Evolutionary conservation across 2,113 vertebrate genomes (phyloP), one percentile per base, ranked within the genome.

Genomic region (Burhinus oedicnemus): DNA sequence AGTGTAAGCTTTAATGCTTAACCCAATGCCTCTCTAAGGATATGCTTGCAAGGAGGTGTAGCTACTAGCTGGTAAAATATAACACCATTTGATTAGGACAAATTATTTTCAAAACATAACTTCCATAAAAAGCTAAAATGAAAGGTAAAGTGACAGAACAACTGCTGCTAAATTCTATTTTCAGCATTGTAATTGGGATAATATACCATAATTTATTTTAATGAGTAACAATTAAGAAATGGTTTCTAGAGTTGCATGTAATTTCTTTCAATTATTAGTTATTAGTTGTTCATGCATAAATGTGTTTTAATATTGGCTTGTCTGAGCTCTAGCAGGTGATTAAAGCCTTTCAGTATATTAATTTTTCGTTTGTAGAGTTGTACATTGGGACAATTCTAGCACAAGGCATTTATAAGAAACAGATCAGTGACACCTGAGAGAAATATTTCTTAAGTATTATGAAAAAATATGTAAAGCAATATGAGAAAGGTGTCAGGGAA

Each of bases 231-330:
- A 98, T 98, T 98, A 98, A 98, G 95, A 97, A 98, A 98, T 36
- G 54, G 90, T 94, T 98, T 98, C 74, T 96, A 87, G 95, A 97
- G 97, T 95, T 97, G 79, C 86, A 92, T 94, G 91, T 96, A 97
- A 98, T 98, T 98, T 98, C 95, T 98, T 98, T 98, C 97, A 97
- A 95, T 98, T 98, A 98, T 98, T 98, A 97, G 95, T 98, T 98
- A 98, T 98, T 98, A 98, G 96, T 96, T 98, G 92, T 91, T 98
- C 88, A 22, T 96, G 90, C 90, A 95, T 95, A 98, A 98, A 96
- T 96, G 81, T 97, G 89, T 94, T 98, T 98, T 97, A 98, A 97
- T 98, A 97, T 94, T 94, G 95, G 52, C 83, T 97, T 97, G 95
- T 96, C 92, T 97, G 72, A 96, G 81, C 83, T 97, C 52, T 42